phyloP scores from a whole-genome alignment of 2,113 vertebrate genomes.

The Elgaria multicarinata region DNA sequence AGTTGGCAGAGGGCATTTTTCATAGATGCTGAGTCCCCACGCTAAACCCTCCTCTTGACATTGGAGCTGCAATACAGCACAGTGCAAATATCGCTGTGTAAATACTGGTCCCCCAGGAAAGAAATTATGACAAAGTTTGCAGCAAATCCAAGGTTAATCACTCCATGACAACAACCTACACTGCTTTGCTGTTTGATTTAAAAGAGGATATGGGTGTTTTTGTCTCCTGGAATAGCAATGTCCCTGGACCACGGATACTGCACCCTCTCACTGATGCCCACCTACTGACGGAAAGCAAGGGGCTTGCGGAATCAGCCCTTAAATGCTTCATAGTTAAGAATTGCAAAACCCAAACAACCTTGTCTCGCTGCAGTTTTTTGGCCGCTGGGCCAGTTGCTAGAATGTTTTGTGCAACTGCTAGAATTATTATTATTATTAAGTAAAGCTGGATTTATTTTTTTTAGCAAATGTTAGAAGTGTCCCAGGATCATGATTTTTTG shows the following conservation, averaged over 20 bases:
- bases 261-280: neutral
- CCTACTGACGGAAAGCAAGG: neutral
- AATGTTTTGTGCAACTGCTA: neutral
- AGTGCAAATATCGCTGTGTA: neutral
- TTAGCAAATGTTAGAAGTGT: no score
- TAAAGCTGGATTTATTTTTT: no score
- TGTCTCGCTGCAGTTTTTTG: neutral
- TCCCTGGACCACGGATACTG: no score
- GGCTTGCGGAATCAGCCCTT: neutral
- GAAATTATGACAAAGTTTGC: neutral
- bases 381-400: neutral
- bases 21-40: no score
- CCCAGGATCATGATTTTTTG: no score
- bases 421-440: no score
- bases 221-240: neutral
- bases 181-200: neutral
- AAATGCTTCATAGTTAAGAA: neutral
- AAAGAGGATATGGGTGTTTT: neutral
- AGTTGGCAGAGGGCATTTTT: neutral
- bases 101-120: neutral
- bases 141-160: conserved; percentile 13
- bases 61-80: neutral
- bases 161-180: neutral
- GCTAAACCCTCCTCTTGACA: neutral
- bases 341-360: neutral